Base-by-base conservation (phyloP, 2,888 invertebrate species). In the Mythimna albipuncta region DNA sequence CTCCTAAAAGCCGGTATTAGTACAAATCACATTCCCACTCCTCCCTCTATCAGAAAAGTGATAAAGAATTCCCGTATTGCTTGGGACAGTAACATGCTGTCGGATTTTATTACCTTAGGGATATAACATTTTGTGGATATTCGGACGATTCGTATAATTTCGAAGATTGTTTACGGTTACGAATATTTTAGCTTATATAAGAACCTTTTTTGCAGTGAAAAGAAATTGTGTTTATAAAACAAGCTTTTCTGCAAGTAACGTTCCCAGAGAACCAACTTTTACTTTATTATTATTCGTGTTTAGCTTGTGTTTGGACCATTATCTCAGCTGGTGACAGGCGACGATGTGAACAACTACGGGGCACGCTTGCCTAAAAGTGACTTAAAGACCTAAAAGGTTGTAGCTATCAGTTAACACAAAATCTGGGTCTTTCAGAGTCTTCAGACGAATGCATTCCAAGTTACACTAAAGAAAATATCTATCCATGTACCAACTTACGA, bases 1-100 rank as follows among this genome's bases (percentile, higher is more conserved):
- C 84, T 87, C 87, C 88, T 87, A 87, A 91, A 91, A 88, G 89
- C 87, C 86, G 88, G 91, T 90, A 92, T 94, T 93, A 93, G 90
- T 87, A 81, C 85, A 87, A 90, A 91, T 91, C 89, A 87, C 89
- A 89, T 89, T 85, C 79, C 84, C 84, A 79, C 85, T 89, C 83
- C 86, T 81, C 86, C 88, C 87, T 87, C 89, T 90, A 90, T 89
- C 88, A 88, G 81, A 83, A 86, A 84, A 87, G 84, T 85, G 88
- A 89, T 90, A 90, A 89, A 89, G 88, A 87, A 89, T 84, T 81
- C 86, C 85, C 87, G 83, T 85, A 88, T 87, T 85, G 77, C 82
- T 83, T 82, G 85, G 85, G 86, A 85, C 76, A 83, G 83, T 84
- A 86, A 82, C 85, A 86, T 84, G 81, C 83, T 87, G 81, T 86